Evolutionary conservation across 2,113 vertebrate species (phyloP).

Genomic region (Paramisgurnus dabryanus): DNA sequence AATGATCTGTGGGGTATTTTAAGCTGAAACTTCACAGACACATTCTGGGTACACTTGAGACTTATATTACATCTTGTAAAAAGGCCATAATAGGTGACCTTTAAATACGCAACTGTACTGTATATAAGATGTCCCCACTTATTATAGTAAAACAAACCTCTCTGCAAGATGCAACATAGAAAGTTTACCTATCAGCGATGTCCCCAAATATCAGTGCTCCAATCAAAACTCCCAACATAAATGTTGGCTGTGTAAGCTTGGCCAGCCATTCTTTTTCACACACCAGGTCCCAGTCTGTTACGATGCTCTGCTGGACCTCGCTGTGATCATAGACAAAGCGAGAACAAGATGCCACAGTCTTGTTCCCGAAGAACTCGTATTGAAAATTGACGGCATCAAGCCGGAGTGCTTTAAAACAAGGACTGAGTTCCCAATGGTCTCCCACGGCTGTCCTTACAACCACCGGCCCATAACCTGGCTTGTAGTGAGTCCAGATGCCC

Average conservation of each 20-base stretch:
- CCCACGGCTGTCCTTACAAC: slow-evolving; percentile 78
- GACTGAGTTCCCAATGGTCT: slow-evolving; percentile 87
- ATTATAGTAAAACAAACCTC: too few species aligned
- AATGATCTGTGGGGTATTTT: too few species aligned
- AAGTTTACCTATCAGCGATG: slow-evolving; percentile 86
- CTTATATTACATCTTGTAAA: too few species aligned
- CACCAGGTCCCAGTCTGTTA: slow-evolving; percentile 89
- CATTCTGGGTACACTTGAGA: too few species aligned
- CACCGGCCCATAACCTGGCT: slow-evolving; percentile 67
- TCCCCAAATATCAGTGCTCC: slow-evolving; percentile 89
- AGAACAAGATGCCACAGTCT: slow-evolving; percentile 74
- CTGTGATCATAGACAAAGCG: slow-evolving; percentile 81
- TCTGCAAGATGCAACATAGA: not conserved
- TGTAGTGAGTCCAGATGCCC: slow-evolving; percentile 76
- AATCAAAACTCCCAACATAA: slow-evolving; percentile 90
- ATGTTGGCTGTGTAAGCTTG: slow-evolving; percentile 85
- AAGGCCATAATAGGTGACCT: too few species aligned
- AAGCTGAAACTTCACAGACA: too few species aligned
- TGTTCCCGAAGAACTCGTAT: slow-evolving; percentile 80
- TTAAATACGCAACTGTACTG: too few species aligned
- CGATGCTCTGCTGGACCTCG: slow-evolving; percentile 82
- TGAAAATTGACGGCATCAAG: slow-evolving; percentile 58
- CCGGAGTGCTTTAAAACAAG: slow-evolving; percentile 77
- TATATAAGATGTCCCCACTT: too few species aligned
- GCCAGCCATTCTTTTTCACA: slow-evolving; percentile 88